Conservation (phyloP, 2,113 vertebrate genomes). For the Elanoides forficatus region DNA sequence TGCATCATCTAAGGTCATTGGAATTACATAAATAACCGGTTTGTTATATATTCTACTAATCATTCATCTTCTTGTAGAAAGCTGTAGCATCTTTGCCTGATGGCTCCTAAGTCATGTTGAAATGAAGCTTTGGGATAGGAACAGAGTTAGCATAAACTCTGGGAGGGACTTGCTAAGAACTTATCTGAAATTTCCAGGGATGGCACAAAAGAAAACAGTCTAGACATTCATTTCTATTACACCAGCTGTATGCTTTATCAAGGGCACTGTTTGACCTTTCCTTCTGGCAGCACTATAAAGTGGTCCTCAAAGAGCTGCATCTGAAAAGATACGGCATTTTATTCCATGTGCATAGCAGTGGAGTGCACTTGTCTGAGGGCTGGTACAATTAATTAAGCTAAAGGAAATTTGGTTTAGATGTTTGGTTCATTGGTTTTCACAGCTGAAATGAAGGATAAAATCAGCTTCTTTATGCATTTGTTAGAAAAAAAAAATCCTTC, state of each 20-base stretch:
- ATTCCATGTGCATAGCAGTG: neutral
- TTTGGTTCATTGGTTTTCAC: neutral
- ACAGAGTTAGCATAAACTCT: neutral
- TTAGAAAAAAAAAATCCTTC: neutral
- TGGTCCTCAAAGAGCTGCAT: neutral
- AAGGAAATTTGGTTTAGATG: neutral
- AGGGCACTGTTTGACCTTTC: neutral
- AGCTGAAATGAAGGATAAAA: neutral
- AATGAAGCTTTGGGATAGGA: neutral
- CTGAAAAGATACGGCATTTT: neutral
- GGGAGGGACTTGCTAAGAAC: neutral
- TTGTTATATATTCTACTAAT: neutral
- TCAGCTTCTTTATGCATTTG: neutral
- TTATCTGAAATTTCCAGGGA: neutral
- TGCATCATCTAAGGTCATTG: neutral
- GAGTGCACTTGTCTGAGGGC: neutral
- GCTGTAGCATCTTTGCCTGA: neutral
- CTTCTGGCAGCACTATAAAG: neutral
- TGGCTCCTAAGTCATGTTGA: neutral
- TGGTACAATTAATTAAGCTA: conserved; percentile 8
- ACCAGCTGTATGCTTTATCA: neutral
- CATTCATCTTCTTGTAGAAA: neutral
- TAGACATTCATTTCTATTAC: neutral
- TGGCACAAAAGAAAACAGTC: neutral
- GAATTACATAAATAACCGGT: neutral